phyloP scores from a whole-genome alignment of 2,797 vertebrate genomes.

The Gallinago solitaria region DNA sequence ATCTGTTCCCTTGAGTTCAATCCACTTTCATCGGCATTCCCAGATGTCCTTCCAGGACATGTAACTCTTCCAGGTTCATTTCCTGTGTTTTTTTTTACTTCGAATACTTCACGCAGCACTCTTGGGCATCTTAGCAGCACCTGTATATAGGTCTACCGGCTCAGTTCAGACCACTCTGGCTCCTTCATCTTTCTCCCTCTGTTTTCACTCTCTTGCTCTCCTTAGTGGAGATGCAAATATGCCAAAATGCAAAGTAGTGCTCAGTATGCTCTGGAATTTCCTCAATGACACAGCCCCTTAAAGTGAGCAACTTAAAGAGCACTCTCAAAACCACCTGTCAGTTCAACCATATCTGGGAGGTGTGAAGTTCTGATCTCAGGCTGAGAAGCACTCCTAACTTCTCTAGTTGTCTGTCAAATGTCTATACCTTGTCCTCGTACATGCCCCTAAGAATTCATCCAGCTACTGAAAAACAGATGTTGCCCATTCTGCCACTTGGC shows the following conservation, averaged over 20 bases:
- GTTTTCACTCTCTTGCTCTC: background rate
- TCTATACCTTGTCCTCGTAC: accelerated
- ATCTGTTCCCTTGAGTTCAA: background rate
- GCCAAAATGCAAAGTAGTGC: background rate
- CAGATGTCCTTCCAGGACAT: background rate
- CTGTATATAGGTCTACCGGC: background rate
- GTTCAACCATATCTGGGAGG: background rate
- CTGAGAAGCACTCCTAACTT: background rate
- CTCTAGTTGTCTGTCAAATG: background rate
- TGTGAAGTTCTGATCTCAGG: background rate
- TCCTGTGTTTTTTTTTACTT: background rate
- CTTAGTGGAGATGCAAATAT: background rate
- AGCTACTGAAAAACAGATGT: background rate
- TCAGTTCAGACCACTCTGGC: background rate
- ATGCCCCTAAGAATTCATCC: background rate
- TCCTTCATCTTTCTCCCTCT: background rate
- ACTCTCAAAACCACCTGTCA: background rate
- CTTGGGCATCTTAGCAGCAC: background rate
- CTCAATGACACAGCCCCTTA: background rate
- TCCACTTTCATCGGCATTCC: background rate
- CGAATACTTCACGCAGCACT: background rate
- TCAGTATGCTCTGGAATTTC: background rate
- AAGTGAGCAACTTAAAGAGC: background rate
- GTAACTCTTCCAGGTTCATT: background rate
- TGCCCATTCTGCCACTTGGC: background rate